A percentile compares a stretch with the other conserved stretches of the same genome.
These are phyloP conservation scores for Panulirus ornatus DNA, from an alignment of 1,140 invertebrate genomes.

Conservation along the genomic window DNA sequence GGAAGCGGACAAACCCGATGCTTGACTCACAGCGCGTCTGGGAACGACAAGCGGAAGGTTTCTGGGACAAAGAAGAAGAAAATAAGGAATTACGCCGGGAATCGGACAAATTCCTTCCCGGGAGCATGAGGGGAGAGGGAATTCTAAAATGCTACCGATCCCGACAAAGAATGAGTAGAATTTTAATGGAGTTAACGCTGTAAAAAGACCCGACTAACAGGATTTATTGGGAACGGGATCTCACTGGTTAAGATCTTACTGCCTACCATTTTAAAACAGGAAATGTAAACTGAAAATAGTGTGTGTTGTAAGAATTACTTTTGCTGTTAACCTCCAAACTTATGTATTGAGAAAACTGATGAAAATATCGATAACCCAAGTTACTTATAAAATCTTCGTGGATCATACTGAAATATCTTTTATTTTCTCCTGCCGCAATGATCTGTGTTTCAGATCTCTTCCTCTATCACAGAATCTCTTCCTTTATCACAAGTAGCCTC, in stretches of 20 bases:
- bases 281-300: neutral
- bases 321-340: too few species aligned
- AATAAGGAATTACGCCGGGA: conserved; percentile 67
- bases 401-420: too few species aligned
- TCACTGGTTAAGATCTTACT: conserved; percentile 14
- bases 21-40: conserved; percentile 69
- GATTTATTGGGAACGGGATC: conserved; percentile 49
- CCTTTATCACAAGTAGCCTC: too few species aligned
- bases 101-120: conserved; percentile 57
- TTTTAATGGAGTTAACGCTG: conserved; percentile 68
- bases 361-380: too few species aligned
- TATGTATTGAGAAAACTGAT: too few species aligned
- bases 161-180: conserved; percentile 68
- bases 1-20: conserved; percentile 55
- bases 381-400: too few species aligned
- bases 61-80: conserved; percentile 69
- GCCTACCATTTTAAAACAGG: conserved; percentile 27
- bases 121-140: conserved; percentile 23
- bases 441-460: too few species aligned
- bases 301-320: neutral
- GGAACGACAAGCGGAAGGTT: conserved; percentile 69
- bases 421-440: too few species aligned
- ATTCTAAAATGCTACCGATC: conserved; percentile 69
- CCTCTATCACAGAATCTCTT: too few species aligned
- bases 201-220: conserved; percentile 62